A percentile compares a stretch with the other conserved stretches of the same genome.
These are phyloP conservation scores for Eupeodes corollae DNA, from an alignment of 1,140 invertebrate species.

Conservation along the genomic window DNA sequence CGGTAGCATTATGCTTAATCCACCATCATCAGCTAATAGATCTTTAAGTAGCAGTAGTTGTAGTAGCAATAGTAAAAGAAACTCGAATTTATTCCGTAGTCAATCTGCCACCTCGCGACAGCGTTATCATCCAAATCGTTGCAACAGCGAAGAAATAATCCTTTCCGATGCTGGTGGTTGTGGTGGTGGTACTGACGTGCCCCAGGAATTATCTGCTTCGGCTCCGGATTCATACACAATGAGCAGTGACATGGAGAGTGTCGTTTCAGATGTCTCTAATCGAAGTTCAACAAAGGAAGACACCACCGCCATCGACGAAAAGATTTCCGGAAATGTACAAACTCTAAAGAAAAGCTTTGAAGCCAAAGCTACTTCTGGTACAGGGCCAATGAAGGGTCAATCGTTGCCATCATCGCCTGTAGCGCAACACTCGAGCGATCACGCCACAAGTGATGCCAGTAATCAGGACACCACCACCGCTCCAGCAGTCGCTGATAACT, in stretches of 20 bases:
- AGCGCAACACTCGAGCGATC: slow-evolving; percentile 17
- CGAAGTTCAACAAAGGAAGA: slow-evolving; percentile 5
- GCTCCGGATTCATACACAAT: slow-evolving; percentile 16
- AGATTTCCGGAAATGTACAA: slow-evolving; percentile 56
- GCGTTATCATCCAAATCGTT: slow-evolving; percentile 20
- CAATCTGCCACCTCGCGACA: slow-evolving; percentile 19
- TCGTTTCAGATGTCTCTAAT: slow-evolving; percentile 11
- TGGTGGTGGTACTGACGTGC: slow-evolving; percentile 1
- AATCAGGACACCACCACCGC: background rate
- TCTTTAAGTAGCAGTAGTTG: background rate
- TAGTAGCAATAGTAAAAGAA: slow-evolving; percentile 6
- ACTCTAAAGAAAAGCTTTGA: slow-evolving; percentile 78
- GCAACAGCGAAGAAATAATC: slow-evolving; percentile 35
- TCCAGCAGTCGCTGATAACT: background rate
- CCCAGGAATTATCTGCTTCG: slow-evolving; percentile 10
- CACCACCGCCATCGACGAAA: slow-evolving; percentile 21
- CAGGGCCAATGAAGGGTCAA: slow-evolving; percentile 19
- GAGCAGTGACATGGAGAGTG: slow-evolving; percentile 6
- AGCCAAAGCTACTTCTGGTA: slow-evolving; percentile 53
- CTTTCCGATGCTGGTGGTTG: background rate
- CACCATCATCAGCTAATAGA: background rate
- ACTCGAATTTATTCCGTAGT: slow-evolving; percentile 23
- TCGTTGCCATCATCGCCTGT: slow-evolving; percentile 36
- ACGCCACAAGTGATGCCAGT: too few relatives aligned
- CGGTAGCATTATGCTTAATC: slow-evolving; percentile 8